phyloP scores from a whole-genome alignment of 2,113 vertebrate genomes.

The Nerophis ophidion region DNA sequence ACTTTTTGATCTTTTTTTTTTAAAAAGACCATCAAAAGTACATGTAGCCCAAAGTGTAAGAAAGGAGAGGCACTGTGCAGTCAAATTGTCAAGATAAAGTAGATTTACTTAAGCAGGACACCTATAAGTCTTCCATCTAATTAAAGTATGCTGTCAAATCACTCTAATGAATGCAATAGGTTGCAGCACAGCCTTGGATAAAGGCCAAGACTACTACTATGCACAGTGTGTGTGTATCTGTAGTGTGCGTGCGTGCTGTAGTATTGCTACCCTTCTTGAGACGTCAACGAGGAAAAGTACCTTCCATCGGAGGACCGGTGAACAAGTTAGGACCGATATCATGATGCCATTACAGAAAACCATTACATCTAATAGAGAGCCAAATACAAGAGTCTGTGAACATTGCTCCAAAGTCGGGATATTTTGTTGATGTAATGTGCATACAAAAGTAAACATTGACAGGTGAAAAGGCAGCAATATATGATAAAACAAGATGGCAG shows the following conservation, averaged over 20 bases:
- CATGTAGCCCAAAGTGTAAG: neutral
- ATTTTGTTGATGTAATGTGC: too few species aligned
- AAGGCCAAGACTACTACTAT: constrained; percentile 25
- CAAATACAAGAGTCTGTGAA: too few species aligned
- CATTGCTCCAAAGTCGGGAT: too few species aligned
- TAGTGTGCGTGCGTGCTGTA: neutral
- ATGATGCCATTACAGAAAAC: too few species aligned
- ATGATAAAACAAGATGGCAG: too few species aligned
- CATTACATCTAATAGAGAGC: too few species aligned
- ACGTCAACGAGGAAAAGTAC: too few species aligned
- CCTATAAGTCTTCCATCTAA: neutral
- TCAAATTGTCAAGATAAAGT: neutral
- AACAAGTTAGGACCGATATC: too few species aligned
- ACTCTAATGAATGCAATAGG: constrained; percentile 37
- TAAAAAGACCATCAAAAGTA: neutral
- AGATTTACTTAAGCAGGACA: neutral
- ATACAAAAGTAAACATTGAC: too few species aligned
- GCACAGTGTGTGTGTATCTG: constrained; percentile 2
- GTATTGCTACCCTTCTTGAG: too few species aligned
- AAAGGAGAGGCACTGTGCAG: neutral
- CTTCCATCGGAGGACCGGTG: too few species aligned
- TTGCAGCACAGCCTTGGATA: constrained; percentile 28
- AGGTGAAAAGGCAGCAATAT: too few species aligned
- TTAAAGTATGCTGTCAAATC: constrained; percentile 38
- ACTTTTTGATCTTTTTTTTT: neutral